These are phyloP conservation scores for Parambassis ranga DNA, from an alignment of 2,797 vertebrate genomes.

Conservation along the genomic window DNA sequence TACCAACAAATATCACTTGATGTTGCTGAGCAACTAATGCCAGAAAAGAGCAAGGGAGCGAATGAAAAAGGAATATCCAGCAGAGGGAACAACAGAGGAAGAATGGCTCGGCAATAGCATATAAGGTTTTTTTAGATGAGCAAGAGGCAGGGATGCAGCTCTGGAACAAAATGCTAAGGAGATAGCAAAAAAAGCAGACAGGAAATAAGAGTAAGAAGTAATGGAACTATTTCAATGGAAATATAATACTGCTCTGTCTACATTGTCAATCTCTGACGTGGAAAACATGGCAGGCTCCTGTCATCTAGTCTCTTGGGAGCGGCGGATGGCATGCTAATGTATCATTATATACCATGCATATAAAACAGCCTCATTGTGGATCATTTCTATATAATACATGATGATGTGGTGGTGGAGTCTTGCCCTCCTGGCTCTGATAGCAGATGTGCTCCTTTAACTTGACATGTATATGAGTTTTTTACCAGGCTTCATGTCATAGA, in stretches of 20 bases:
- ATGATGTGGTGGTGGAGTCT: too few species aligned
- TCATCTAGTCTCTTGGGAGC: background rate
- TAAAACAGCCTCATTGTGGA: too few species aligned
- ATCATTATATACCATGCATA: too few species aligned
- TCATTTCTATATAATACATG: too few species aligned
- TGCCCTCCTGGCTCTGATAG: background rate
- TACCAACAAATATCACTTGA: constrained; percentile 43
- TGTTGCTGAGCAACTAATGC: constrained; percentile 70
- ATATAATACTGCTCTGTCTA: background rate
- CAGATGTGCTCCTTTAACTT: background rate
- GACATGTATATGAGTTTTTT: background rate
- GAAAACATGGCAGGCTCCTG: background rate
- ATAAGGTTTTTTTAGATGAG: constrained; percentile 22
- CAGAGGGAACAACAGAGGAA: constrained; percentile 18
- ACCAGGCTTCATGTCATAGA: background rate
- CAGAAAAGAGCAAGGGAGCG: constrained; percentile 38
- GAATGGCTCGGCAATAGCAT: constrained; percentile 1
- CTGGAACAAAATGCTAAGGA: background rate
- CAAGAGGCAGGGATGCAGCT: constrained; percentile 9
- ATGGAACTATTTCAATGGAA: background rate
- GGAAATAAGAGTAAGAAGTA: background rate
- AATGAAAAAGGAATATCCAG: constrained; percentile 38
- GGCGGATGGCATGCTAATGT: background rate
- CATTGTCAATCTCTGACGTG: background rate
- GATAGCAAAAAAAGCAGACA: background rate